A percentile compares a stretch with the other conserved stretches of the same genome.
Conservation (phyloP, 2,888 invertebrate genomes). For the Dasysyrphus albostriatus region DNA sequence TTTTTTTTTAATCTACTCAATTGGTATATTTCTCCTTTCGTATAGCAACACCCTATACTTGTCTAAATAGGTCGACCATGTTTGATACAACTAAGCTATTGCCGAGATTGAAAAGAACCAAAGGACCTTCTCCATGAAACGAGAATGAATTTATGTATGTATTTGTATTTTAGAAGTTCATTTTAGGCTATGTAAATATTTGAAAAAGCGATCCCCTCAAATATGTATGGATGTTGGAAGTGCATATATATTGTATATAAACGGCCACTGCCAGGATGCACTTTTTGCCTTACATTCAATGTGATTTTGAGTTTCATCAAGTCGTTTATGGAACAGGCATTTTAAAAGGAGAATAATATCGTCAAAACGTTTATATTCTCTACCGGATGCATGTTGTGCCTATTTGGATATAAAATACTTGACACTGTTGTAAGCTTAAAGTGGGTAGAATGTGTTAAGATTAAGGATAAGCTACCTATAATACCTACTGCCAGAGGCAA, state of each 20-base stretch:
- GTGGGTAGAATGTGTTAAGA: constrained; percentile 31
- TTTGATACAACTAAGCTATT: constrained; percentile 43
- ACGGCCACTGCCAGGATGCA: constrained; percentile 48
- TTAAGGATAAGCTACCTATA: constrained; percentile 25
- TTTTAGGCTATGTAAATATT: constrained; percentile 71
- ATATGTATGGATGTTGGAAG: background rate
- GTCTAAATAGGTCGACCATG: constrained; percentile 58
- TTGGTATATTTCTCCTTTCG: background rate
- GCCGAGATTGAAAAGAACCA: constrained; percentile 40
- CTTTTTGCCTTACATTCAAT: constrained; percentile 11
- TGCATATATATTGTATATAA: background rate
- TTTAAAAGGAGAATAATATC: constrained; percentile 27
- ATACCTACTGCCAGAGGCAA: background rate
- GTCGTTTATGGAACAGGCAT: constrained; percentile 25
- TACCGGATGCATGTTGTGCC: constrained; percentile 19
- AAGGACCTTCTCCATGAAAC: constrained; percentile 32
- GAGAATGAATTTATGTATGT: background rate
- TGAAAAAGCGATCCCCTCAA: constrained; percentile 55
- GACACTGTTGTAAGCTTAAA: constrained; percentile 55
- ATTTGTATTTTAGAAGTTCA: constrained; percentile 24
- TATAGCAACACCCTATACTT: background rate
- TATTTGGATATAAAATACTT: constrained; percentile 42
- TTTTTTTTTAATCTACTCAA: background rate
- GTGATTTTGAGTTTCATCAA: background rate
- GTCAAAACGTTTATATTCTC: constrained; percentile 4